Conservation (phyloP, 2,797 vertebrate species). For the Catharus ustulatus region DNA sequence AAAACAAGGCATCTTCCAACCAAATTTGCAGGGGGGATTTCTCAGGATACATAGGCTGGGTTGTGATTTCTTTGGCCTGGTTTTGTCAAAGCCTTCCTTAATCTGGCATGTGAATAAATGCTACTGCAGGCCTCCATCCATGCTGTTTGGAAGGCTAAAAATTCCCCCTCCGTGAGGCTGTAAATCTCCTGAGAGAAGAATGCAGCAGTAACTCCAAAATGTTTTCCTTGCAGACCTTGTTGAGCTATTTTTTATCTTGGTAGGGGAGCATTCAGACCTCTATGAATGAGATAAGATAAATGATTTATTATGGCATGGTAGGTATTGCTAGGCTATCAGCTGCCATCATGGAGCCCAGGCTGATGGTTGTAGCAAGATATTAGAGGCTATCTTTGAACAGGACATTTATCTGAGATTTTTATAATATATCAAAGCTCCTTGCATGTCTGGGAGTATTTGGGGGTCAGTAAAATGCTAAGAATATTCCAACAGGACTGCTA, state of each 20-base stretch:
- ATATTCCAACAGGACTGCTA: background rate
- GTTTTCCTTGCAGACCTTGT: conserved; percentile 24
- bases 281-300: conserved; percentile 62
- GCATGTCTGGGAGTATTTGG: conserved; percentile 18
- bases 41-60: background rate
- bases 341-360: conserved; percentile 29
- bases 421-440: conserved; percentile 37
- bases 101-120: background rate
- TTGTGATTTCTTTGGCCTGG: background rate
- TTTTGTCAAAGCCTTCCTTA: background rate
- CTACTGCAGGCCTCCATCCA: background rate
- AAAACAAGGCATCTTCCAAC: background rate
- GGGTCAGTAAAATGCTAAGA: conserved; percentile 10
- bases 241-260: conserved; percentile 9
- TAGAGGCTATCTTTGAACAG: conserved; percentile 35
- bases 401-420: conserved; percentile 45
- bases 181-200: conserved; percentile 35
- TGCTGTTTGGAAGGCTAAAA: conserved; percentile 20
- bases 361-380: conserved; percentile 47
- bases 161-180: background rate
- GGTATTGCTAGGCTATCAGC: conserved; percentile 54
- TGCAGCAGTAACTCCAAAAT: conserved; percentile 3
- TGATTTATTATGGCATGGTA: conserved; percentile 45
- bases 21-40: background rate
- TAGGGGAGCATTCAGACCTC: conserved; percentile 52